Percentiles rank a stretch among this genome's conserved stretches.
phyloP scores from a whole-genome alignment of 2,888 invertebrate species.

The Hipparchia sbordonii region DNA sequence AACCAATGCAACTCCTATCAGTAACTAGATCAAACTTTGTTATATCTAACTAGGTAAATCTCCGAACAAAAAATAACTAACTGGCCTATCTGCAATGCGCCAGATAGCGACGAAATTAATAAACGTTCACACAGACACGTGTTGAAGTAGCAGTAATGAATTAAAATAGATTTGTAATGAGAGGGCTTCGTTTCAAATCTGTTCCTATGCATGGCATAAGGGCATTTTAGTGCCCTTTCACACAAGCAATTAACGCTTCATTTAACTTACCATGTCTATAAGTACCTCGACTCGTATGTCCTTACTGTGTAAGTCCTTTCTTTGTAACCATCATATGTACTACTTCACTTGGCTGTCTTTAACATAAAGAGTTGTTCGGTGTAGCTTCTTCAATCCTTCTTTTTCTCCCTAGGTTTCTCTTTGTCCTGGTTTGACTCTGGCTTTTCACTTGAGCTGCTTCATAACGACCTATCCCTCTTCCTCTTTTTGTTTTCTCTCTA shows the following conservation, averaged over 20 bases:
- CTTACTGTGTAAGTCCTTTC: too few species aligned
- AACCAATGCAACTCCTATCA: background rate
- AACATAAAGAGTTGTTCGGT: too few species aligned
- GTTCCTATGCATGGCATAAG: conserved; percentile 27
- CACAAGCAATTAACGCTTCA: background rate
- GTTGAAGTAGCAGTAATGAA: conserved; percentile 32
- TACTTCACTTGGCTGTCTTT: too few species aligned
- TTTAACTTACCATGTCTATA: background rate
- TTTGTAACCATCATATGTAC: too few species aligned
- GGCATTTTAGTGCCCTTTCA: conserved; percentile 8
- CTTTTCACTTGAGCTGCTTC: too few species aligned
- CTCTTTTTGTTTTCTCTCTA: too few species aligned
- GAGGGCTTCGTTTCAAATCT: conserved; percentile 30
- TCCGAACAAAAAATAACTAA: background rate
- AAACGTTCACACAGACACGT: conserved; percentile 18
- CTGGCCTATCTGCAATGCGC: conserved; percentile 11
- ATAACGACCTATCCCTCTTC: too few species aligned
- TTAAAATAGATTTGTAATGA: conserved; percentile 33
- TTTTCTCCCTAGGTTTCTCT: too few species aligned
- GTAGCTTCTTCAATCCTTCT: too few species aligned
- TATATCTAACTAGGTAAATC: background rate
- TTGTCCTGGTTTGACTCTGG: too few species aligned
- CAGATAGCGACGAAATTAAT: conserved; percentile 9
- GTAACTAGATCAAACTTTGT: background rate
- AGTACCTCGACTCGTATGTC: too few species aligned